These are phyloP conservation scores for Neosalanx taihuensis DNA, from an alignment of 2,797 vertebrate genomes.

Conservation along the genomic window DNA sequence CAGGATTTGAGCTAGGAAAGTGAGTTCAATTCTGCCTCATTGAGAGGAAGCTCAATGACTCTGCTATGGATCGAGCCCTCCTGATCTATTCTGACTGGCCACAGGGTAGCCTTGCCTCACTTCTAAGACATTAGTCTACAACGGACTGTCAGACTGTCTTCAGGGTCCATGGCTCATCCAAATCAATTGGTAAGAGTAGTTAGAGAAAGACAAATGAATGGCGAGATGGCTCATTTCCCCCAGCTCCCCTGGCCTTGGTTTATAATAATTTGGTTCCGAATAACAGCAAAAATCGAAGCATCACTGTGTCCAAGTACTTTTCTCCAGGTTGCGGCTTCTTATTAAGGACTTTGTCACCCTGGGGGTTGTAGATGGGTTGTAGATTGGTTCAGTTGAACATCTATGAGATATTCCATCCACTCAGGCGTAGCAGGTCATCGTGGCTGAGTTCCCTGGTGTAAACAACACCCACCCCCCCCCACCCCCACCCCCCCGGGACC, in stretches of 20 bases:
- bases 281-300: not conserved
- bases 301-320: not conserved
- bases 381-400: not conserved
- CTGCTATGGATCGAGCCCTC: too few species aligned
- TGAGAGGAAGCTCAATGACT: too few species aligned
- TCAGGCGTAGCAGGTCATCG: constrained; percentile 1
- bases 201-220: constrained; percentile 49
- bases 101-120: constrained; percentile 26
- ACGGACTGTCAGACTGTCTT: constrained; percentile 30
- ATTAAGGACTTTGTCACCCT: constrained; percentile 17
- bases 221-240: not conserved
- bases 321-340: constrained; percentile 36
- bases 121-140: constrained; percentile 53
- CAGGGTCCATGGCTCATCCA: constrained; percentile 50
- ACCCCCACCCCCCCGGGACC: constrained; percentile 59
- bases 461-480: constrained; percentile 47
- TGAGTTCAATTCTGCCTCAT: too few species aligned
- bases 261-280: not conserved
- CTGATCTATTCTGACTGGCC: constrained; percentile 31
- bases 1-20: too few species aligned
- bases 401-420: not conserved
- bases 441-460: not conserved
- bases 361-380: not conserved
- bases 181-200: constrained; percentile 51
- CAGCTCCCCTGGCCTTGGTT: not conserved